Evolutionary conservation across 2,797 vertebrate species (phyloP).

Genomic region (Argya squamiceps): DNA sequence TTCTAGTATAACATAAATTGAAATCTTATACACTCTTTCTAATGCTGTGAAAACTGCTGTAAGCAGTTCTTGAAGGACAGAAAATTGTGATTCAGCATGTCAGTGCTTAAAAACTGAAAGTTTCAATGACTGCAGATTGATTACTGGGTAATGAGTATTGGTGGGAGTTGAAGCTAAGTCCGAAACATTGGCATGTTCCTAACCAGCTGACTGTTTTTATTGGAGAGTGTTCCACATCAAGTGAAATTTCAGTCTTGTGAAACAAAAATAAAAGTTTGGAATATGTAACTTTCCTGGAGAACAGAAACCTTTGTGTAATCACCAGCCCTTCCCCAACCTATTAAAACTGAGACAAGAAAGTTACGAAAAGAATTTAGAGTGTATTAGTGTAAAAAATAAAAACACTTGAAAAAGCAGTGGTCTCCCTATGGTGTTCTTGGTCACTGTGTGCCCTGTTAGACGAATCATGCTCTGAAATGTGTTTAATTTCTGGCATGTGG

Average conservation of each 20-base stretch:
- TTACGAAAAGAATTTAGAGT: background rate
- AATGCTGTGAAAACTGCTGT: background rate
- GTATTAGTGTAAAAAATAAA: background rate
- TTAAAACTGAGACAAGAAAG: background rate
- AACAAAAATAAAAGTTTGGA: background rate
- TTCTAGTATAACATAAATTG: background rate
- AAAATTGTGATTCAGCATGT: conserved; percentile 1
- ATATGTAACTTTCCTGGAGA: background rate
- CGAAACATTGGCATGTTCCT: background rate
- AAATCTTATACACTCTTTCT: background rate
- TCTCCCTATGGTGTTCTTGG: background rate
- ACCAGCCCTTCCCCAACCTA: background rate
- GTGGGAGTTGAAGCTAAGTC: background rate
- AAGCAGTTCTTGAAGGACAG: background rate
- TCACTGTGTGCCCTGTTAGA: background rate
- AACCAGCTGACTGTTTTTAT: background rate
- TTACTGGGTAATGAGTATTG: background rate
- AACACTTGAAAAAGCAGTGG: background rate
- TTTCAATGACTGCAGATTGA: background rate
- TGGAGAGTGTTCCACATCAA: background rate
- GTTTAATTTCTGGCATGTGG: background rate
- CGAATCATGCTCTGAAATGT: background rate
- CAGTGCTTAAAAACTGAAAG: background rate
- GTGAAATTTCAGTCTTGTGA: background rate
- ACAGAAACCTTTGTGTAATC: background rate